These are phyloP conservation scores for Dasysyrphus albostriatus DNA, from an alignment of 2,888 invertebrate species.

Conservation along the genomic window DNA sequence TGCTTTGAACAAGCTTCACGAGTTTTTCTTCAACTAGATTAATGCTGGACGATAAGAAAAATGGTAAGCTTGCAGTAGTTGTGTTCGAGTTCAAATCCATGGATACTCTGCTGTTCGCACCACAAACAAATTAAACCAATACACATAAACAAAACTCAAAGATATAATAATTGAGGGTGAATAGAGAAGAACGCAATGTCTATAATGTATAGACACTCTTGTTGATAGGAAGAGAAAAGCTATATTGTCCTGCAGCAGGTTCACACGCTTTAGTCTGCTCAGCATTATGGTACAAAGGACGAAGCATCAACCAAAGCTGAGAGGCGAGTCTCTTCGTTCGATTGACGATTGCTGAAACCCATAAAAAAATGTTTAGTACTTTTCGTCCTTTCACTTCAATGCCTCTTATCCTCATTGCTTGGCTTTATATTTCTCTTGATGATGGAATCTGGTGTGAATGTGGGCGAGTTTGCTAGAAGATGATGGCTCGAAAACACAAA, in stretches of 20 bases:
- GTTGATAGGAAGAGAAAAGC: conserved; percentile 21
- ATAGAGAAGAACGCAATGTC: neutral
- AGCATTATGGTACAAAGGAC: conserved; percentile 14
- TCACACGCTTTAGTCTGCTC: conserved; percentile 59
- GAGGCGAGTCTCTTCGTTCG: conserved; percentile 52
- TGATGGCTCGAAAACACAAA: conserved; percentile 33
- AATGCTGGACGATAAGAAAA: conserved; percentile 61
- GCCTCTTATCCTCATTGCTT: neutral
- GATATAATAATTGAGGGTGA: conserved; percentile 41
- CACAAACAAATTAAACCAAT: conserved; percentile 62
- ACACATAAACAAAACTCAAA: conserved; percentile 43
- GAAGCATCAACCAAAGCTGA: conserved; percentile 43
- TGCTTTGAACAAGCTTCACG: conserved; percentile 50
- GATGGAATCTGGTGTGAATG: conserved; percentile 22
- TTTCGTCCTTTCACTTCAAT: conserved; percentile 38
- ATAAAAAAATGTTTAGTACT: conserved; percentile 70
- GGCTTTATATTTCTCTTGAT: neutral
- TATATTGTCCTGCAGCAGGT: conserved; percentile 67
- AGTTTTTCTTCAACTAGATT: conserved; percentile 65
- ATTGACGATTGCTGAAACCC: conserved; percentile 65
- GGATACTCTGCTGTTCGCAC: conserved; percentile 39
- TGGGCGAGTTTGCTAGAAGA: neutral
- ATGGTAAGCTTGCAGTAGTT: conserved; percentile 29
- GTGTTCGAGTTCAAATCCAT: neutral
- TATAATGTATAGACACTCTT: neutral